Conservation (phyloP, 1,140 invertebrate genomes). For the Planococcus citri region DNA sequence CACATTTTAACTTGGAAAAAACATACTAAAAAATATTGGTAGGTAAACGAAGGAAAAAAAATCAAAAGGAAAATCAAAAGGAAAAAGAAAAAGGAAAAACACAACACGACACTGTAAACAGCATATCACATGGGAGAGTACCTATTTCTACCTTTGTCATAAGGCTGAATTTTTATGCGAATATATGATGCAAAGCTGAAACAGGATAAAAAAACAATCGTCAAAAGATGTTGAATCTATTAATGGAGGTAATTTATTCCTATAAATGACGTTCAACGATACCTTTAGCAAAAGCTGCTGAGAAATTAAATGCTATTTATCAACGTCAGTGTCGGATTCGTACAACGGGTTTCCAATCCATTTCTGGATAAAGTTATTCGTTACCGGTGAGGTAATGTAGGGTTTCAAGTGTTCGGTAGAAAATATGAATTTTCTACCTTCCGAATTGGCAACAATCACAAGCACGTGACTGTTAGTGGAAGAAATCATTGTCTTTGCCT, state of each 20-base stretch:
- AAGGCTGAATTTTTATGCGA: slow-evolving; percentile 17
- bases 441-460: slow-evolving; percentile 3
- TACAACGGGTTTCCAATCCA: slow-evolving; percentile 17
- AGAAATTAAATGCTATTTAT: slow-evolving; percentile 19
- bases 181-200: slow-evolving; percentile 19
- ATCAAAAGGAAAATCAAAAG: neutral
- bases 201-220: neutral
- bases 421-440: slow-evolving; percentile 14
- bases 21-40: neutral
- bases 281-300: slow-evolving; percentile 19
- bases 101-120: slow-evolving; percentile 3
- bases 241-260: neutral
- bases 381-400: slow-evolving; percentile 1
- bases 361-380: slow-evolving; percentile 9
- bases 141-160: slow-evolving; percentile 20
- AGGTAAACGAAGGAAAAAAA: slow-evolving; percentile 4
- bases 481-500: slow-evolving; percentile 13
- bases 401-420: slow-evolving; percentile 9
- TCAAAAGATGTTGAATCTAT: too few species aligned
- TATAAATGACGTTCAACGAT: neutral
- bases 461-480: slow-evolving; percentile 10
- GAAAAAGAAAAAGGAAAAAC: neutral
- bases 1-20: neutral
- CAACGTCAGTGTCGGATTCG: slow-evolving; percentile 8
- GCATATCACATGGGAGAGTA: slow-evolving; percentile 18